These are phyloP conservation scores for Drepana falcataria DNA, from an alignment of 2,888 invertebrate species.

Conservation along the genomic window DNA sequence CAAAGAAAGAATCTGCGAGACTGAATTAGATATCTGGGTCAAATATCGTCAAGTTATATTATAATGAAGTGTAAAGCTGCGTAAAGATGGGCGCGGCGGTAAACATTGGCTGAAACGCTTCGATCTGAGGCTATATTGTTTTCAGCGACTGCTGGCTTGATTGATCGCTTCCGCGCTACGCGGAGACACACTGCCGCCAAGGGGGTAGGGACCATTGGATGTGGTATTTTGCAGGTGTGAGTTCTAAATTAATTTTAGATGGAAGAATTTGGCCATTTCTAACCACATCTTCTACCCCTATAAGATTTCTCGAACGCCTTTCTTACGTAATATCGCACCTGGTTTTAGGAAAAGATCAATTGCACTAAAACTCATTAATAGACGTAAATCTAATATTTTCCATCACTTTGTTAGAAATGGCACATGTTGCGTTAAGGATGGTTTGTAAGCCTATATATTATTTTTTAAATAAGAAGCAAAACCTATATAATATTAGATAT, in stretches of 20 bases:
- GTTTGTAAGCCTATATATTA: too few relatives aligned
- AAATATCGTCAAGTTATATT: not conserved
- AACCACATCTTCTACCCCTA: too few relatives aligned
- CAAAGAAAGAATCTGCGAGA: not conserved
- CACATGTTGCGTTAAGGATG: too few relatives aligned
- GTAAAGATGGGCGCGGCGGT: slow-evolving; percentile 1
- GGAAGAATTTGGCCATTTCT: too few relatives aligned
- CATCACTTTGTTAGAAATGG: too few relatives aligned
- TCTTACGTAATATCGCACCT: too few relatives aligned
- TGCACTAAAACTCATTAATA: too few relatives aligned
- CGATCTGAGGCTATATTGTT: slow-evolving; percentile 36
- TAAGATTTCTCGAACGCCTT: too few relatives aligned
- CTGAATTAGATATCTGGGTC: not conserved
- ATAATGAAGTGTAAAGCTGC: not conserved
- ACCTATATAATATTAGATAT: too few relatives aligned
- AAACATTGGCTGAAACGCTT: slow-evolving; percentile 12
- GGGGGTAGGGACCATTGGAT: not conserved
- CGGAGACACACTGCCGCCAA: slow-evolving; percentile 9
- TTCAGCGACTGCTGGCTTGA: slow-evolving; percentile 36
- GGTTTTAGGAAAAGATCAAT: too few relatives aligned
- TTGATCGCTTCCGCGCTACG: slow-evolving; percentile 36
- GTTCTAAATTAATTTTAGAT: not conserved
- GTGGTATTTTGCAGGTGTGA: not conserved
- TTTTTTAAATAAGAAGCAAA: too few relatives aligned
- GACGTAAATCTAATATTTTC: too few relatives aligned